Conservation (phyloP, 2,797 vertebrate species). For the Sebastes baramenuke region DNA sequence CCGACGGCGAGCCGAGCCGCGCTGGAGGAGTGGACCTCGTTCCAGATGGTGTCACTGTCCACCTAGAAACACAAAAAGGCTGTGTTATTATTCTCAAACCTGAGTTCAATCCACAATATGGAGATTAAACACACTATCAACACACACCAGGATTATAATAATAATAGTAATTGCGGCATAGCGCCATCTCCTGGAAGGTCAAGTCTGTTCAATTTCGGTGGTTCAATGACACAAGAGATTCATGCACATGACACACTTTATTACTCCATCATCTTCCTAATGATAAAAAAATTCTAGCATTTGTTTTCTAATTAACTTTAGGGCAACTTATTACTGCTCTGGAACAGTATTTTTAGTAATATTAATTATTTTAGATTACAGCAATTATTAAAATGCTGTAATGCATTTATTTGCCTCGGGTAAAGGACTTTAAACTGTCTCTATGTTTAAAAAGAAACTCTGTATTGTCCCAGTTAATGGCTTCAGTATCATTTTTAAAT, state of each 20-base stretch:
- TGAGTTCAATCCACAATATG: background rate
- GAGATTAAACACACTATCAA: too few relatives aligned
- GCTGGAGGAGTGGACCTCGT: conserved; percentile 95
- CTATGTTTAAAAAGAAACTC: background rate
- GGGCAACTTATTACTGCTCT: too few relatives aligned
- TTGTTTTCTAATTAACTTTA: background rate
- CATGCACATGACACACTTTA: background rate
- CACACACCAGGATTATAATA: too few relatives aligned
- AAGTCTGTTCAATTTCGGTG: too few relatives aligned
- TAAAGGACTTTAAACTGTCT: too few relatives aligned
- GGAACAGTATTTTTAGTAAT: background rate
- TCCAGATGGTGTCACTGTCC: conserved; percentile 99
- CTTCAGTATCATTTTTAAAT: background rate
- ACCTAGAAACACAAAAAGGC: conserved; percentile 79
- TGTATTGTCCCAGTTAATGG: too few relatives aligned
- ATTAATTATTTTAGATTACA: background rate
- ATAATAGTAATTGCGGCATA: too few relatives aligned
- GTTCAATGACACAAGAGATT: too few relatives aligned
- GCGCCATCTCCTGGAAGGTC: too few relatives aligned
- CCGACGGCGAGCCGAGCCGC: conserved; percentile 95
- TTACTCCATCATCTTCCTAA: background rate
- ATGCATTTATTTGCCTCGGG: background rate
- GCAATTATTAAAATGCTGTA: background rate
- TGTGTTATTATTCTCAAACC: background rate
- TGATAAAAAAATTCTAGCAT: background rate